Conservation (phyloP, 2,888 invertebrate species). For the Ferdinandea cuprea region DNA sequence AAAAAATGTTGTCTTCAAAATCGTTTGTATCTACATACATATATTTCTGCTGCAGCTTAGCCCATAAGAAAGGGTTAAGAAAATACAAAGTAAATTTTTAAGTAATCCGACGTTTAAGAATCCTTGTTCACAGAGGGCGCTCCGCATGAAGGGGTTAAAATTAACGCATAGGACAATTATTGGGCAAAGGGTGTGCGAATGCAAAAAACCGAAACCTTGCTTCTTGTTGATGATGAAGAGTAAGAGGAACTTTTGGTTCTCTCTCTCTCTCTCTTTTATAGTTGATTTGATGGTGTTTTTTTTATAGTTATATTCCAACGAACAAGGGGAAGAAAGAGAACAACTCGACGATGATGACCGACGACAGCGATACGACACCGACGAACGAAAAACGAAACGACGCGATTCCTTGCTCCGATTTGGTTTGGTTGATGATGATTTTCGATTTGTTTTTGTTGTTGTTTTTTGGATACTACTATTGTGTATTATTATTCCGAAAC, state of each 20-base stretch:
- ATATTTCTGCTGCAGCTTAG: constrained; percentile 11
- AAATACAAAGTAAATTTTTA: constrained; percentile 18
- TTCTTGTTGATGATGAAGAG: constrained; percentile 4
- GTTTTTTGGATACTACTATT: constrained; percentile 36
- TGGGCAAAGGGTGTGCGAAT: constrained; percentile 57
- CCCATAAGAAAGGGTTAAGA: constrained; percentile 40
- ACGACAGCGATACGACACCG: constrained; percentile 29
- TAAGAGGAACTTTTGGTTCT: not conserved
- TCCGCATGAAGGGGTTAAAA: constrained; percentile 25
- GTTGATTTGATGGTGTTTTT: constrained; percentile 3
- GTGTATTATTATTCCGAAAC: constrained; percentile 71
- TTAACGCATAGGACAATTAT: constrained; percentile 7
- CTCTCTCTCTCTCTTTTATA: constrained; percentile 34
- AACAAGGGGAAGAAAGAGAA: constrained; percentile 45
- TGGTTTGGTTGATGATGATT: constrained; percentile 61
- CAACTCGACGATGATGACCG: constrained; percentile 35
- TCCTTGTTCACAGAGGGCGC: constrained; percentile 22
- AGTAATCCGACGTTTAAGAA: constrained; percentile 55
- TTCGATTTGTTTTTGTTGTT: constrained; percentile 70
- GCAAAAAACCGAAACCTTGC: constrained; percentile 39
- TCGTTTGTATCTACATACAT: constrained; percentile 26
- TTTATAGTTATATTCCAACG: constrained; percentile 23
- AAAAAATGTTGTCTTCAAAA: not conserved
- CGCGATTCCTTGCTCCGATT: constrained; percentile 38
- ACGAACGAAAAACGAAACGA: constrained; percentile 19